These are phyloP conservation scores for Lepidocyrtinus sp. DNA, from an alignment of 2,888 invertebrate genomes.

Conservation along the genomic window DNA sequence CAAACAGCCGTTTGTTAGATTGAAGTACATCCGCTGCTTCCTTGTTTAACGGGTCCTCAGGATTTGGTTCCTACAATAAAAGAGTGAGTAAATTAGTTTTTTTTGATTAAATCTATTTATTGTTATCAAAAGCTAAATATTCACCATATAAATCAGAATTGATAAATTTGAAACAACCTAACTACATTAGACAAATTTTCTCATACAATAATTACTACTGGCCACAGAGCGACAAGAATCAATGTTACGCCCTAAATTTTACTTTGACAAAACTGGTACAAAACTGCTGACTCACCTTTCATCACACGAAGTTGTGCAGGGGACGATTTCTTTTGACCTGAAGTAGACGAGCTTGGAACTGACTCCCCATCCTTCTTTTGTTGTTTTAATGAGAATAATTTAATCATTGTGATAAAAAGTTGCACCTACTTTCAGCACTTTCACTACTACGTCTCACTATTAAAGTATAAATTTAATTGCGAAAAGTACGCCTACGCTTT, in stretches of 20 bases:
- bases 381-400: conserved; percentile 97
- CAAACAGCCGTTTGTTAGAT: conserved; percentile 93
- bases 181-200: not conserved
- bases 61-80: conserved; percentile 90
- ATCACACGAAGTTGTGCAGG: conserved; percentile 97
- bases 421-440: not conserved
- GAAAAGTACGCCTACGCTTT: not conserved
- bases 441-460: not conserved
- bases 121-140: not conserved
- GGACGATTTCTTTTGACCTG: conserved; percentile 90
- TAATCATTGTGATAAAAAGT: conserved; percentile 83
- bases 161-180: not conserved
- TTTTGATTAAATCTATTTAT: too few species aligned
- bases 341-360: conserved; percentile 77
- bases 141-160: not conserved
- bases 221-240: too few species aligned
- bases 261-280: too few species aligned
- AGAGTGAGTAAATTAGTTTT: conserved; percentile 28
- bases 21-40: conserved; percentile 98
- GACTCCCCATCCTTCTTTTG: conserved; percentile 98
- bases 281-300: conserved; percentile 90
- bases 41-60: conserved; percentile 98
- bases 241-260: not conserved
- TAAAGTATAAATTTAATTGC: too few species aligned
- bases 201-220: too few species aligned